Percentiles rank a stretch among this genome's conserved stretches.
These are phyloP conservation scores for Hippocampus mohnikei DNA, from an alignment of 2,113 vertebrate genomes.

Conservation along the genomic window DNA sequence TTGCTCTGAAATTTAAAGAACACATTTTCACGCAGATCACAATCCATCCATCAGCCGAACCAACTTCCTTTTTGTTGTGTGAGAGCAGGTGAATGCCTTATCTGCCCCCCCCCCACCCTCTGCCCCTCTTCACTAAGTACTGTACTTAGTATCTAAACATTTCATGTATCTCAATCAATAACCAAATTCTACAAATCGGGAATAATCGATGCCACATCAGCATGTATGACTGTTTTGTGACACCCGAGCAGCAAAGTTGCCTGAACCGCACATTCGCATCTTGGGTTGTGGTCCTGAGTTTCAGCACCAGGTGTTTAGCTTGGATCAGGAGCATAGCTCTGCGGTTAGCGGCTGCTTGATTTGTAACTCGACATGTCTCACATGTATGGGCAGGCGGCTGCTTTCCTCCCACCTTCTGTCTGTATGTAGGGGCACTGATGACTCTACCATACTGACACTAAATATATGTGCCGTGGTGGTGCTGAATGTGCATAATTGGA, in stretches of 20 bases:
- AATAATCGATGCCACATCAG: conserved; percentile 9
- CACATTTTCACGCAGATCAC: conserved; percentile 28
- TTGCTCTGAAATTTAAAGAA: conserved; percentile 47
- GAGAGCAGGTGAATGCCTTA: conserved; percentile 39
- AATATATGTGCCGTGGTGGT: not conserved
- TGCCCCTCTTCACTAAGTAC: not conserved
- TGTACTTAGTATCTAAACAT: conserved; percentile 10
- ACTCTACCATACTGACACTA: conserved; percentile 12
- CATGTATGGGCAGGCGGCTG: conserved; percentile 23
- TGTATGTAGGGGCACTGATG: conserved; percentile 10
- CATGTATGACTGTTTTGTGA: conserved; percentile 19
- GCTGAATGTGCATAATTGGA: conserved; percentile 1
- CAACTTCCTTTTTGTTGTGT: conserved; percentile 47
- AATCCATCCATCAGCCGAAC: conserved; percentile 5
- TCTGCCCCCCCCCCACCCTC: no score
- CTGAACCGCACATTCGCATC: conserved; percentile 32
- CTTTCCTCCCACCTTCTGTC: conserved; percentile 18
- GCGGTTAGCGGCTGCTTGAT: conserved; percentile 39
- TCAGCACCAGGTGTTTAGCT: conserved; percentile 55
- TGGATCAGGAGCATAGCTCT: conserved; percentile 36
- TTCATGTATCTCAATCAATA: not conserved
- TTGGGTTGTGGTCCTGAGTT: conserved; percentile 26
- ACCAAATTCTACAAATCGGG: not conserved
- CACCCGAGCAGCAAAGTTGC: conserved; percentile 34
- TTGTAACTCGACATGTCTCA: conserved; percentile 46